Evolutionary conservation across 2,888 invertebrate genomes (phyloP).

Genomic region (Ichneumoninae sp.): DNA sequence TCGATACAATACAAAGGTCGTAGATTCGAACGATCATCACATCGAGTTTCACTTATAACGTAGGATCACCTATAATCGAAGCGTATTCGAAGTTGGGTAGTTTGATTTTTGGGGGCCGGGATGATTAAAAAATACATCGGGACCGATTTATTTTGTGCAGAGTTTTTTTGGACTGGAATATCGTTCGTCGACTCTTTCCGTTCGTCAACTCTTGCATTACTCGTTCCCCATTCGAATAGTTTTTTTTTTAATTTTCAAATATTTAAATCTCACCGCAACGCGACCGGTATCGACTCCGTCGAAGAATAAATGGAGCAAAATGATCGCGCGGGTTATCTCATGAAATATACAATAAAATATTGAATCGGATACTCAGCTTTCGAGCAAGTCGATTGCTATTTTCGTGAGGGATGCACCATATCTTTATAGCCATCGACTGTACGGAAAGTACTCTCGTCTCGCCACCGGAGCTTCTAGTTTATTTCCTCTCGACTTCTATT

Average conservation of each 20-base stretch:
- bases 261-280: constrained; percentile 23
- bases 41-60: constrained; percentile 31
- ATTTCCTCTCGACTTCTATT: constrained; percentile 16
- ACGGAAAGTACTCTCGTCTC: not conserved
- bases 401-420: constrained; percentile 5
- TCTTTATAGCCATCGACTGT: not conserved
- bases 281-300: constrained; percentile 3
- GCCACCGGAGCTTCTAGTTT: constrained; percentile 7
- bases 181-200: constrained; percentile 1
- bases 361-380: constrained; percentile 44
- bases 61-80: constrained; percentile 61
- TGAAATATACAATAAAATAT: constrained; percentile 41
- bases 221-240: constrained; percentile 15
- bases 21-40: constrained; percentile 19
- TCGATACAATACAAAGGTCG: constrained; percentile 34
- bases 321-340: constrained; percentile 11
- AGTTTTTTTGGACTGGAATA: constrained; percentile 2
- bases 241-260: not conserved
- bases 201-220: not conserved
- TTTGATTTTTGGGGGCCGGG: constrained; percentile 8
- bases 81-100: constrained; percentile 57
- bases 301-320: constrained; percentile 25
- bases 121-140: constrained; percentile 38
- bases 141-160: constrained; percentile 34
- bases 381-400: constrained; percentile 24